Evolutionary conservation across 2,797 vertebrate genomes (phyloP), one percentile per base, ranked within the genome.

Genomic region (Taenioides sp.): DNA sequence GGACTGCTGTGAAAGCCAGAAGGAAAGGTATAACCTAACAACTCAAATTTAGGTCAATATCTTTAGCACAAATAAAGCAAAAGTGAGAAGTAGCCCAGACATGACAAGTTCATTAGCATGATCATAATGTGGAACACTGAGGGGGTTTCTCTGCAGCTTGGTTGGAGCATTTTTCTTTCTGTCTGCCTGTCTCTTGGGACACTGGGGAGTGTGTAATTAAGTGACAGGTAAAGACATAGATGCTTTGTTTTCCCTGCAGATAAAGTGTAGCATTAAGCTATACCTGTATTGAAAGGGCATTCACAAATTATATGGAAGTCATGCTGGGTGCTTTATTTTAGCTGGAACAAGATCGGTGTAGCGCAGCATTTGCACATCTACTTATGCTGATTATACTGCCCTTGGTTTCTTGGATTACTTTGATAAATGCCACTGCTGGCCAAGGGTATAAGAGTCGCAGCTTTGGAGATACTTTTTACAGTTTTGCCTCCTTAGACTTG

Each of bases 131-230:
- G 64, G 67, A 73, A 63, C 61, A 69, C 61, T 70, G 43, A 27
- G 23, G 17, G 43, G 28, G 52, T 72, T 59, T 65, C 55, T 14
- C 58, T 16, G 34, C 49, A 59, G 71, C 54, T 79, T 57, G 34
- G 43, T 60, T 34, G 69, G 72, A 70, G 77, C 50, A 49, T 54
- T 16, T 74, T 78, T 75, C 7, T 60, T 59, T 80, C 59, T 58
- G 69, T 68, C 43, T 65, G 43, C 40, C 14, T 43, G 71, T 78
- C 78, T 77, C 74, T 64, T 57, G 75, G 74, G 75, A 71, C 69
- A 67, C 69, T 76, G 61, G 73, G 79, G 64, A 76, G 87, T 84
- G 84, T 89, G 71, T 86, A 78, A 89, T 87, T 87, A 89, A 86
- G 80, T 70, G 61, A 82, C 81, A 76, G 80, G 78, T 57, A 17